A percentile compares a stretch with the other conserved stretches of the same genome.
Evolutionary conservation across 1,140 invertebrate genomes (phyloP).

Genomic region (Rhyzopertha dominica): DNA sequence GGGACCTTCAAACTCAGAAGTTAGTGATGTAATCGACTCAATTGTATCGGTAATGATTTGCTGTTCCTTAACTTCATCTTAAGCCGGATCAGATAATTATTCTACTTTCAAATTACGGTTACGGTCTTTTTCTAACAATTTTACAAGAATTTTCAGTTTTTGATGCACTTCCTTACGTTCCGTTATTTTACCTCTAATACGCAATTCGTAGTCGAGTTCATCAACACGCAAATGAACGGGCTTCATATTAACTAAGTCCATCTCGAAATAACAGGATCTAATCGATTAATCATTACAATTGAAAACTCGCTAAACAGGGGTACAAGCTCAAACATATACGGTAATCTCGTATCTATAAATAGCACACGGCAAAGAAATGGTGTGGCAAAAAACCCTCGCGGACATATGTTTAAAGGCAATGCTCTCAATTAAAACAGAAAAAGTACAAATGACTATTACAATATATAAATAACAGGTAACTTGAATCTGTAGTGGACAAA

Average conservation of each 20-base stretch:
- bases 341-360: too few relatives aligned
- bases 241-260: conserved; percentile 4
- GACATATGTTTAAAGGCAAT: too few relatives aligned
- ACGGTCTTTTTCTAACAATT: not conserved
- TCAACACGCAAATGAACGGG: conserved; percentile 4
- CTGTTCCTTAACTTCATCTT: conserved; percentile 1
- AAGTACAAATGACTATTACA: too few relatives aligned
- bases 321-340: too few relatives aligned
- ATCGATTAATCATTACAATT: not conserved
- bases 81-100: not conserved
- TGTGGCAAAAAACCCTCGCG: too few relatives aligned
- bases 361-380: too few relatives aligned
- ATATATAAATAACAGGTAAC: too few relatives aligned
- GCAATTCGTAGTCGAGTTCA: conserved; percentile 6
- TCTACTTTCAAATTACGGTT: not conserved
- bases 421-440: too few relatives aligned
- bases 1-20: conserved; percentile 8
- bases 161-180: not conserved
- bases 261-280: not conserved
- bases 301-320: not conserved
- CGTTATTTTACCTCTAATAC: conserved; percentile 3
- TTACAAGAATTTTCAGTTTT: conserved; percentile 5
- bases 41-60: conserved; percentile 2
- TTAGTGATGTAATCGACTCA: not conserved
- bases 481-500: too few relatives aligned